These are phyloP conservation scores for Phorcus lineatus DNA, from an alignment of 2,888 invertebrate species.

Conservation along the genomic window DNA sequence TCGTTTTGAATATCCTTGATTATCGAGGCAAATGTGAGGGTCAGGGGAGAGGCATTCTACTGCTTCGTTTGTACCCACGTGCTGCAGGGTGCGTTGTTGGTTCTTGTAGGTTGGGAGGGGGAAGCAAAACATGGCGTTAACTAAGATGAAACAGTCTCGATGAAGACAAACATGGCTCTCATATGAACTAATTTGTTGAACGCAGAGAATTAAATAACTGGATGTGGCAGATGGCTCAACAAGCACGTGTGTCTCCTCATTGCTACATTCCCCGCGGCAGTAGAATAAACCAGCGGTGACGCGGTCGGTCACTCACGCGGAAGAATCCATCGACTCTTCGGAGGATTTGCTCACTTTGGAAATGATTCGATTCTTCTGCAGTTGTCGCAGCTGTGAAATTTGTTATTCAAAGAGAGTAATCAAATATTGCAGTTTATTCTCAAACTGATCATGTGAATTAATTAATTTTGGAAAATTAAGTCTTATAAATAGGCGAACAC, in stretches of 20 bases:
- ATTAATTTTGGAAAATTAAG: conserved; percentile 20
- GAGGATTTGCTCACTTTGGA: conserved; percentile 9
- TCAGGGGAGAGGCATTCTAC: not conserved
- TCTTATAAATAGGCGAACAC: not conserved
- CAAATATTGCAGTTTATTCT: conserved; percentile 6
- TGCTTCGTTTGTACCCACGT: not conserved
- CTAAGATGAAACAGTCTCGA: not conserved
- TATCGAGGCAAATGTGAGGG: not conserved
- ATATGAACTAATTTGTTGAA: conserved; percentile 9
- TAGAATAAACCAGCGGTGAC: not conserved
- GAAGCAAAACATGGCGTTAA: not conserved
- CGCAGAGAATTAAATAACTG: conserved; percentile 11
- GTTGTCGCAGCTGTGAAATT: conserved; percentile 12
- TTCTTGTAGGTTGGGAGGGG: no score
- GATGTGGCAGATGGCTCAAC: not conserved
- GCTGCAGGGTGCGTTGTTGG: not conserved
- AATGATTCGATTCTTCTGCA: conserved; percentile 16
- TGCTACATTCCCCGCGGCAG: conserved; percentile 4
- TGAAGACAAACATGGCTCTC: not conserved
- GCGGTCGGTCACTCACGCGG: conserved; percentile 4
- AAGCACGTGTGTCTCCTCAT: not conserved
- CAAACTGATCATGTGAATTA: not conserved
- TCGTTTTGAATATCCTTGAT: not conserved
- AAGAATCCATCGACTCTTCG: conserved; percentile 5
- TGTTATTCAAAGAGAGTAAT: not conserved